Percentiles rank a stretch among this genome's conserved stretches.
These are phyloP conservation scores for Aurelia aurita complex sp. Pacific DNA, from an alignment of 30 jellyfish, hydroid and myxozoan species.

Conservation along the genomic window DNA sequence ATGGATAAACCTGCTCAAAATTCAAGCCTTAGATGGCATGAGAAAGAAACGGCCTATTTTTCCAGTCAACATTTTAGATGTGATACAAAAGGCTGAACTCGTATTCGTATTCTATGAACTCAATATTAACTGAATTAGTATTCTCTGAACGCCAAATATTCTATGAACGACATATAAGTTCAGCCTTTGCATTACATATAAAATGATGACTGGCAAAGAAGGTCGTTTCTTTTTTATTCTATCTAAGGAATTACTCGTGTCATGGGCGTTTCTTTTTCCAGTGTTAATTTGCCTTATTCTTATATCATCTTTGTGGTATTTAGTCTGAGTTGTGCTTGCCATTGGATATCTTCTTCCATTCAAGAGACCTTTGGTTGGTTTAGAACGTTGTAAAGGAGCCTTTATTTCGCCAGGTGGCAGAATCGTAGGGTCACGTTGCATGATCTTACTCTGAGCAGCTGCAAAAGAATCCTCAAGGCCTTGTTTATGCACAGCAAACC, in stretches of 20 bases:
- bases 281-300: constrained; percentile 65
- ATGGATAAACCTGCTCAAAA: too few species aligned
- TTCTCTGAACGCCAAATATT: too few species aligned
- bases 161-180: too few species aligned
- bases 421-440: constrained; percentile 55
- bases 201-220: too few species aligned
- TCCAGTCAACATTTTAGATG: too few species aligned
- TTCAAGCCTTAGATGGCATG: too few species aligned
- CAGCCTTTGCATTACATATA: too few species aligned
- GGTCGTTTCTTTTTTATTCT: too few species aligned
- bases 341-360: constrained; percentile 53
- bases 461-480: constrained; percentile 42
- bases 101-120: too few species aligned
- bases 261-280: constrained; percentile 44
- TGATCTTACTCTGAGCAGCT: constrained; percentile 41
- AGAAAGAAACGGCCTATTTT: too few species aligned
- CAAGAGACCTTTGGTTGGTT: constrained; percentile 16
- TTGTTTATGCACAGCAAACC: constrained; percentile 10
- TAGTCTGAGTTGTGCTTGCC: constrained; percentile 53
- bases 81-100: too few species aligned
- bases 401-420: constrained; percentile 46
- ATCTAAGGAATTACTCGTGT: constrained; percentile 7
- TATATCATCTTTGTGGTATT: constrained; percentile 47
- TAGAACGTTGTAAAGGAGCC: constrained; percentile 35
- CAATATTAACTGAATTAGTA: too few species aligned